Conservation (phyloP, 2,888 invertebrate genomes). For the Sturmia bella region DNA sequence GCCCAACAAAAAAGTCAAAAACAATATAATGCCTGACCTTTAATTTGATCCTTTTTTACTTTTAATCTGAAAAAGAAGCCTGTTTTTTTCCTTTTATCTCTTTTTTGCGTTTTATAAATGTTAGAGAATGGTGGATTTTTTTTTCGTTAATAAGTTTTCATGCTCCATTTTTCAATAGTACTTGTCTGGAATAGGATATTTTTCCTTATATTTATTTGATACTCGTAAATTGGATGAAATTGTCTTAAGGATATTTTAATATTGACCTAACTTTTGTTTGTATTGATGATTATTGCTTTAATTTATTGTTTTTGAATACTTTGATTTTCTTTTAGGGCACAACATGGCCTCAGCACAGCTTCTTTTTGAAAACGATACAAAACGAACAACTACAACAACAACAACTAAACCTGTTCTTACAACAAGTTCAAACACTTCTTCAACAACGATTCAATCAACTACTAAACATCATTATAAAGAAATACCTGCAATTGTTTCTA, state of each 20-base stretch:
- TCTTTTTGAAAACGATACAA: constrained; percentile 78
- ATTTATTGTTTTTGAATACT: constrained; percentile 42
- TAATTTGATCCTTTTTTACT: neutral
- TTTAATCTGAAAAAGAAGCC: constrained; percentile 2
- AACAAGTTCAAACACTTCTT: constrained; percentile 73
- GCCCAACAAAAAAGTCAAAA: no score
- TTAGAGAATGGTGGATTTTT: constrained; percentile 3
- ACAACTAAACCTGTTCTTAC: constrained; percentile 74
- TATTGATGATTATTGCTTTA: constrained; percentile 17
- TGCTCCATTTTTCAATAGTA: neutral
- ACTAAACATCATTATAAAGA: constrained; percentile 65
- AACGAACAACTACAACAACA: constrained; percentile 77
- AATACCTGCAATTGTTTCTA: constrained; percentile 57
- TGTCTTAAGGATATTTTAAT: constrained; percentile 8
- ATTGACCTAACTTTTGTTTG: neutral
- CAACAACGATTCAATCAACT: constrained; percentile 72
- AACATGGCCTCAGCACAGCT: constrained; percentile 82
- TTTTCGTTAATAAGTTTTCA: neutral
- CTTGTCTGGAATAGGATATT: neutral
- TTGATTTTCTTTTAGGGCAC: constrained; percentile 78
- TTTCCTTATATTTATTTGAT: neutral
- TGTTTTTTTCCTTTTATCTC: neutral
- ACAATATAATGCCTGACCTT: neutral
- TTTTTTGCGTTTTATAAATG: neutral
- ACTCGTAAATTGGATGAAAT: neutral